Percentiles rank a stretch among this genome's conserved stretches.
Evolutionary conservation across 2,888 invertebrate species (phyloP).

Genomic region (Netelia inedita): DNA sequence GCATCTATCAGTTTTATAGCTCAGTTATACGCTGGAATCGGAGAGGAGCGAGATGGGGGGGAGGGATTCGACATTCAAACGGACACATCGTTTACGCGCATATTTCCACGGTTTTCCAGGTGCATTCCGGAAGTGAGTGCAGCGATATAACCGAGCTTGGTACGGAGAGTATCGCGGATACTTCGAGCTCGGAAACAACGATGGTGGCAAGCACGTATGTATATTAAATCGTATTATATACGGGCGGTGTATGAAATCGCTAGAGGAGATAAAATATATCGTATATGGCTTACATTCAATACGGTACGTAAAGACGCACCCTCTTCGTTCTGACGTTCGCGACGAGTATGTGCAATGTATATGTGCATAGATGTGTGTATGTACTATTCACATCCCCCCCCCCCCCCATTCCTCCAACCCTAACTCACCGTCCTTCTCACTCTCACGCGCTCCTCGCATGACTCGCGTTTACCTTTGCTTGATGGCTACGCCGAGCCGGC

Average conservation of each 20-base stretch:
- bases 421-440: not conserved
- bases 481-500: conserved; percentile 50
- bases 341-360: not conserved
- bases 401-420: not conserved
- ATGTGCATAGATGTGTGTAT: not conserved
- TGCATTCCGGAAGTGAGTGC: conserved; percentile 54
- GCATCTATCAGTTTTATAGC: conserved; percentile 3
- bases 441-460: conserved; percentile 3
- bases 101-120: conserved; percentile 39
- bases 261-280: conserved; percentile 29
- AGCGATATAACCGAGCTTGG: conserved; percentile 17
- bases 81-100: conserved; percentile 8
- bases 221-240: conserved; percentile 2
- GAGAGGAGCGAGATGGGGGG: not conserved
- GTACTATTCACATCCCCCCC: not conserved
- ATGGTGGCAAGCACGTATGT: conserved; percentile 32
- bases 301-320: conserved; percentile 11
- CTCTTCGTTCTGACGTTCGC: not conserved
- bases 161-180: not conserved
- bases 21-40: not conserved
- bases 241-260: conserved; percentile 1
- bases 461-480: conserved; percentile 37
- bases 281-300: conserved; percentile 30
- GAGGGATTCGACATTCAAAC: conserved; percentile 40
- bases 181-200: conserved; percentile 7